phyloP scores from a whole-genome alignment of 2,888 invertebrate genomes.

The Tanytarsus gracilentus region DNA sequence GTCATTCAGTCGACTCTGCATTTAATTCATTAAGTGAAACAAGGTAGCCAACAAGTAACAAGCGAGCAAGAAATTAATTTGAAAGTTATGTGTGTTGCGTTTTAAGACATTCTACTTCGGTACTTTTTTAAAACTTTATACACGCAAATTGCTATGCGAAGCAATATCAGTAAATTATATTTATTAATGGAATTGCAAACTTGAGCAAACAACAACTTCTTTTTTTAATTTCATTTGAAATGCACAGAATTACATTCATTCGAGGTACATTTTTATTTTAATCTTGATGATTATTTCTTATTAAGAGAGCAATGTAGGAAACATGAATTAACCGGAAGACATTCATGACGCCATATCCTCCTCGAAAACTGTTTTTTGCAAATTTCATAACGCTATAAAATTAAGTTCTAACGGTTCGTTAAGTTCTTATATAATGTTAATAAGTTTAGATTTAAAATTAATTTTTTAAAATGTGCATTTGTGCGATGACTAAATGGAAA shows the following conservation, averaged over 20 bases:
- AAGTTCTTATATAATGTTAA: no score
- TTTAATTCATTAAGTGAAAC: constrained; percentile 6
- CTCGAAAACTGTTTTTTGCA: neutral
- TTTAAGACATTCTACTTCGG: neutral
- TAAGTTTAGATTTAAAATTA: no score
- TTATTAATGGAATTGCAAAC: constrained; percentile 10
- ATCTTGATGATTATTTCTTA: no score
- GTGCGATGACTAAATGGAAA: no score
- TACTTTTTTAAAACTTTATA: no score
- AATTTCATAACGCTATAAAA: neutral
- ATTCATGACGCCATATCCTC: constrained; percentile 6
- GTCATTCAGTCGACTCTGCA: neutral
- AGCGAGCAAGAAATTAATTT: neutral
- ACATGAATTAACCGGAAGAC: neutral
- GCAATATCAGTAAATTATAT: constrained; percentile 15
- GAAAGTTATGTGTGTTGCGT: neutral
- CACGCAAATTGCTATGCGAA: constrained; percentile 7
- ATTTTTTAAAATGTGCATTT: no score
- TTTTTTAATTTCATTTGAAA: no score
- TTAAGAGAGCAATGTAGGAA: neutral
- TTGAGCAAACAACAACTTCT: constrained; percentile 2
- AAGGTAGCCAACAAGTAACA: no score
- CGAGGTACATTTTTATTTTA: no score
- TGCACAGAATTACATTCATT: no score
- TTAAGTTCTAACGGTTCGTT: no score